These are phyloP conservation scores for Petrolisthes cinctipes DNA, from an alignment of 2,888 invertebrate species.

Conservation along the genomic window DNA sequence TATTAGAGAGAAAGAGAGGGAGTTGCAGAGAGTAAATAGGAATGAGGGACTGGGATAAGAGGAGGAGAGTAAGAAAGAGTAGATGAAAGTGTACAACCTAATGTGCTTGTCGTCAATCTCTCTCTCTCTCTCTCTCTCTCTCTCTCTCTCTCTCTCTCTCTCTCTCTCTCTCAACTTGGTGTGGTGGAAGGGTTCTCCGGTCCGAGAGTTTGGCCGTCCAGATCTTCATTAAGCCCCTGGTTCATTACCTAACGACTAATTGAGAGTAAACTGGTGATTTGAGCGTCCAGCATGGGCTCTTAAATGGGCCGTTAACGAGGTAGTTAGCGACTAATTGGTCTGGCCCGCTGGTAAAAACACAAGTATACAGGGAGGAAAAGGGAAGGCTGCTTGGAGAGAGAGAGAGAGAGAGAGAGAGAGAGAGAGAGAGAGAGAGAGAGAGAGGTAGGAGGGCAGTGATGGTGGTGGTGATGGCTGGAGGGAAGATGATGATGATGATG, in stretches of 20 bases:
- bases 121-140: background rate
- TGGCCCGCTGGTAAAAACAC: slow-evolving; percentile 17
- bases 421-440: background rate
- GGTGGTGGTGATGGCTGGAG: too few species aligned
- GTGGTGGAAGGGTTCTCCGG: background rate
- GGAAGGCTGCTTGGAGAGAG: background rate
- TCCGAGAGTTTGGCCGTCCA: background rate
- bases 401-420: background rate
- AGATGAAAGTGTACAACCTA: too few species aligned
- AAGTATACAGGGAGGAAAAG: background rate
- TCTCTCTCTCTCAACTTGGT: background rate
- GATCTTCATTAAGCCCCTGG: slow-evolving; percentile 29
- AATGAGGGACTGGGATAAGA: too few species aligned
- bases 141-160: background rate
- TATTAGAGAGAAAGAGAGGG: too few species aligned
- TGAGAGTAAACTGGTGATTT: slow-evolving; percentile 38
- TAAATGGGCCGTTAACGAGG: slow-evolving; percentile 38
- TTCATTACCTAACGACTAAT: slow-evolving; percentile 36
- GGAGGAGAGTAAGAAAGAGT: too few species aligned
- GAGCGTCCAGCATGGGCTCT: slow-evolving; percentile 32
- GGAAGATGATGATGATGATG: too few species aligned
- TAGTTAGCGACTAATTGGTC: slow-evolving; percentile 39
- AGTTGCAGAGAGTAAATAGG: too few species aligned
- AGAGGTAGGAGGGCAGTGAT: too few species aligned
- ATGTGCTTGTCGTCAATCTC: background rate